Evolutionary conservation across 2,113 vertebrate genomes (phyloP).

Genomic region (Podocnemis expansa): DNA sequence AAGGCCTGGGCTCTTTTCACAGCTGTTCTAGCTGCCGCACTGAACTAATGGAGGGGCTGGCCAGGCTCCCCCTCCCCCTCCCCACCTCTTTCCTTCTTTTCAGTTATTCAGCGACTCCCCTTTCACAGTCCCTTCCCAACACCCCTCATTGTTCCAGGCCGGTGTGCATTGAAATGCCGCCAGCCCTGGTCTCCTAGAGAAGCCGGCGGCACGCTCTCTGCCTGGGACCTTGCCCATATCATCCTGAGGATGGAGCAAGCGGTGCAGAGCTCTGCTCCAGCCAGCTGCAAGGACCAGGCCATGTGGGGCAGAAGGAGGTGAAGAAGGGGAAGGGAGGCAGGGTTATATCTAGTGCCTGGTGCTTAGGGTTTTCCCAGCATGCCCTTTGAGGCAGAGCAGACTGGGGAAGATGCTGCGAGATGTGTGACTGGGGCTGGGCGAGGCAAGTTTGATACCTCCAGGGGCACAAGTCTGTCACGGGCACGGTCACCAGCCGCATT

Average conservation of each 20-base stretch:
- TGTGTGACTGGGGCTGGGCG: too few species aligned
- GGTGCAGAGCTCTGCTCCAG: neutral
- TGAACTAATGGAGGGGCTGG: conserved; percentile 84
- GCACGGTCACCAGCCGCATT: too few species aligned
- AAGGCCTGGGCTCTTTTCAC: conserved; percentile 93
- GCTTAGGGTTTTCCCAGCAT: too few species aligned
- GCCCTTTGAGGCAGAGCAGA: too few species aligned
- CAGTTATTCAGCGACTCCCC: conserved; percentile 77
- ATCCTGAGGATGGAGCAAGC: neutral
- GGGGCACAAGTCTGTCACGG: too few species aligned
- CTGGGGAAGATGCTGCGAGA: too few species aligned
- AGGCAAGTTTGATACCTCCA: too few species aligned
- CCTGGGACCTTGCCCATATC: neutral
- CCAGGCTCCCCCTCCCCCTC: conserved; percentile 67
- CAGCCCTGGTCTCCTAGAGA: conserved; percentile 75
- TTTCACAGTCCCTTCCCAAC: conserved; percentile 85
- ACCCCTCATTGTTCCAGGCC: conserved; percentile 85
- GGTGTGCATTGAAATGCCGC: conserved; percentile 79
- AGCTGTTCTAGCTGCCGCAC: conserved; percentile 88
- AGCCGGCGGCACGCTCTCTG: conserved; percentile 15
- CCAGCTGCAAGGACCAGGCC: neutral
- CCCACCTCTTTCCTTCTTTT: conserved; percentile 64
- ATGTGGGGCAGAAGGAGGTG: neutral
- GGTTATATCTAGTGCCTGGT: fast-evolving
- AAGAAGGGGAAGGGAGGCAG: neutral